phyloP scores from a whole-genome alignment of 2,797 vertebrate species.

The Crotalus adamanteus region DNA sequence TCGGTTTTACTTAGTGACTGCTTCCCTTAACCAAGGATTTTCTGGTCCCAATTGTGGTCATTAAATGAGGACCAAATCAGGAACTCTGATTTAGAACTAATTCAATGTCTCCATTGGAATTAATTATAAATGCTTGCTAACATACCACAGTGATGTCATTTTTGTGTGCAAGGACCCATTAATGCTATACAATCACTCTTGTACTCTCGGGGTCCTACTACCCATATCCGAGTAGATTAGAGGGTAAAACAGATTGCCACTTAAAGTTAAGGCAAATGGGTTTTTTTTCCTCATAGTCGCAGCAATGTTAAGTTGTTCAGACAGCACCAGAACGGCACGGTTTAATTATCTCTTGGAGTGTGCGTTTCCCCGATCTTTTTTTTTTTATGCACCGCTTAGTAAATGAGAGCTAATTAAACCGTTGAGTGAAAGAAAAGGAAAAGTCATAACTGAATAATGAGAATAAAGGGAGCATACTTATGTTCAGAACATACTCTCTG shows the following conservation, averaged over 20 bases:
- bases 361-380: slow-evolving; percentile 64
- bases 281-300: slow-evolving; percentile 52
- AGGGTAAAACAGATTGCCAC: slow-evolving; percentile 51
- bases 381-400: slow-evolving; percentile 59
- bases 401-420: slow-evolving; percentile 71
- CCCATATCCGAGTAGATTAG: slow-evolving; percentile 31
- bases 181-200: not conserved
- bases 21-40: too few relatives aligned
- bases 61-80: not conserved
- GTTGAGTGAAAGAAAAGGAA: slow-evolving; percentile 48
- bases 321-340: slow-evolving; percentile 57
- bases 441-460: slow-evolving; percentile 64
- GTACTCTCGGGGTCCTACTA: slow-evolving; percentile 25
- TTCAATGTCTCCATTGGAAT: not conserved
- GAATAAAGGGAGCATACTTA: slow-evolving; percentile 54
- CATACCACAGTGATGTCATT: not conserved
- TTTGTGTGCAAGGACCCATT: not conserved
- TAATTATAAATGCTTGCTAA: not conserved
- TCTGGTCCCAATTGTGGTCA: too few relatives aligned
- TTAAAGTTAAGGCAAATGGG: slow-evolving; percentile 32
- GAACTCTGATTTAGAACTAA: not conserved
- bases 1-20: too few relatives aligned
- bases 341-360: slow-evolving; percentile 65
- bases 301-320: slow-evolving; percentile 55
- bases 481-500: slow-evolving; percentile 47